Percentiles rank a stretch among this genome's conserved stretches.
Conservation (phyloP, 2,797 vertebrate genomes). For the Apogon talboti region DNA sequence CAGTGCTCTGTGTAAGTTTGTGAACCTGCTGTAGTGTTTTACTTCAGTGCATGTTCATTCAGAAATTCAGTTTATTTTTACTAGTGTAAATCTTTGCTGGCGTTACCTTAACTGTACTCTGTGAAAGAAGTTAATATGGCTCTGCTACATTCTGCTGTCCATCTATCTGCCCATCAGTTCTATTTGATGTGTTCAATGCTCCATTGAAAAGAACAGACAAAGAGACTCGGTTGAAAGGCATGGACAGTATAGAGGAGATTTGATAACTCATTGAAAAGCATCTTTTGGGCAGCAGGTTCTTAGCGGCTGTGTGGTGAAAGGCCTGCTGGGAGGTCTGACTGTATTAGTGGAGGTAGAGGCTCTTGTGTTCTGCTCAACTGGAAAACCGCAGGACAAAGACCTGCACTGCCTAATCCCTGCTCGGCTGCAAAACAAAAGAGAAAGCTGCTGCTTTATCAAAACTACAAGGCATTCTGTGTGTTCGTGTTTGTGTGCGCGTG, state of each 20-base stretch:
- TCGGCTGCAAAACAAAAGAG: constrained; percentile 84
- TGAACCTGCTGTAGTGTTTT: not conserved
- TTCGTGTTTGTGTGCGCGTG: constrained; percentile 56
- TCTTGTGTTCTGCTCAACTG: constrained; percentile 87
- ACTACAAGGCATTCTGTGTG: constrained; percentile 82
- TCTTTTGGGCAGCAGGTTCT: constrained; percentile 82
- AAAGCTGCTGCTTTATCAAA: constrained; percentile 84
- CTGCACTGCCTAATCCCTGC: constrained; percentile 83
- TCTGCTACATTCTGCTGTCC: constrained; percentile 72
- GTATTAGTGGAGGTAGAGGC: constrained; percentile 83
- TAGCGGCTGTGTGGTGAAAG: constrained; percentile 82
- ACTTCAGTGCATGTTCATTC: not conserved
- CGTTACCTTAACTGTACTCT: constrained; percentile 65
- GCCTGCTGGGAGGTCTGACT: constrained; percentile 86
- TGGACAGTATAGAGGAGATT: constrained; percentile 84
- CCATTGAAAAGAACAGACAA: constrained; percentile 76
- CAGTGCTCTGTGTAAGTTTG: not conserved
- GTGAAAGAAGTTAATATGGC: constrained; percentile 63
- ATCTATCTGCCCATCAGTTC: constrained; percentile 79
- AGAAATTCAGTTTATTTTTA: constrained; percentile 11
- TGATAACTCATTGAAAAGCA: constrained; percentile 86
- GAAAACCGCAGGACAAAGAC: constrained; percentile 85
- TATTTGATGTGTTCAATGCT: constrained; percentile 78
- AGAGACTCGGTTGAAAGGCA: constrained; percentile 79
- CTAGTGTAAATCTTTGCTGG: constrained; percentile 17